Conservation (phyloP, 2,113 vertebrate genomes). For the Heptranchias perlo region DNA sequence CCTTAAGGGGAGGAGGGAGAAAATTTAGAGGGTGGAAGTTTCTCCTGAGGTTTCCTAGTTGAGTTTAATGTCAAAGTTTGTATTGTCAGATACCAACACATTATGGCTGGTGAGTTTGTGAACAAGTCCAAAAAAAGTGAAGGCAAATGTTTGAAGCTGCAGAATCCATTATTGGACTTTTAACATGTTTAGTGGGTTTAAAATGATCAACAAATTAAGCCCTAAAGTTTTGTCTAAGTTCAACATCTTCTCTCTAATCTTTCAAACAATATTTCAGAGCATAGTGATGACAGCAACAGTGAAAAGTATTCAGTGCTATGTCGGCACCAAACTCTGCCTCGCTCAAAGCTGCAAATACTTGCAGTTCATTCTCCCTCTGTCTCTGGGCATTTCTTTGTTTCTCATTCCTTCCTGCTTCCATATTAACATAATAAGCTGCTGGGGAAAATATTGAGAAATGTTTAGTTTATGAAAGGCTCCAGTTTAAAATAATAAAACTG, state of each 20-base stretch:
- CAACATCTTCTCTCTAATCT: neutral
- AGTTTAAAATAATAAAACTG: neutral
- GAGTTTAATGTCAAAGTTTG: neutral
- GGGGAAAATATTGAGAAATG: neutral
- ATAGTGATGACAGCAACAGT: neutral
- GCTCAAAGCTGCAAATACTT: neutral
- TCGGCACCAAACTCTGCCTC: neutral
- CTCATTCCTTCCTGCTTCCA: neutral
- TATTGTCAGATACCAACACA: too few relatives aligned
- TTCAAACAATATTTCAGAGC: neutral
- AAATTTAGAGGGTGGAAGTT: neutral
- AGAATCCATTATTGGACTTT: too few relatives aligned
- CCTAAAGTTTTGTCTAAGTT: neutral
- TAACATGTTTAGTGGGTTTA: neutral
- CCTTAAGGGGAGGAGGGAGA: neutral
- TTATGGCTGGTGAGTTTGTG: neutral
- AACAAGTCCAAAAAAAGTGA: neutral
- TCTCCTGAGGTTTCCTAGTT: neutral
- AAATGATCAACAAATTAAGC: neutral
- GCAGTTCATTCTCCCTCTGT: neutral
- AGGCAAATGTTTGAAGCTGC: neutral
- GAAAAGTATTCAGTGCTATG: neutral
- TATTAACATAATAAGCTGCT: neutral
- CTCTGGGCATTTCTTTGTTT: neutral
- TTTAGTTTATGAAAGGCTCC: neutral